These are phyloP conservation scores for Aricia artaxerxes DNA, from an alignment of 2,888 invertebrate genomes.

Conservation along the genomic window DNA sequence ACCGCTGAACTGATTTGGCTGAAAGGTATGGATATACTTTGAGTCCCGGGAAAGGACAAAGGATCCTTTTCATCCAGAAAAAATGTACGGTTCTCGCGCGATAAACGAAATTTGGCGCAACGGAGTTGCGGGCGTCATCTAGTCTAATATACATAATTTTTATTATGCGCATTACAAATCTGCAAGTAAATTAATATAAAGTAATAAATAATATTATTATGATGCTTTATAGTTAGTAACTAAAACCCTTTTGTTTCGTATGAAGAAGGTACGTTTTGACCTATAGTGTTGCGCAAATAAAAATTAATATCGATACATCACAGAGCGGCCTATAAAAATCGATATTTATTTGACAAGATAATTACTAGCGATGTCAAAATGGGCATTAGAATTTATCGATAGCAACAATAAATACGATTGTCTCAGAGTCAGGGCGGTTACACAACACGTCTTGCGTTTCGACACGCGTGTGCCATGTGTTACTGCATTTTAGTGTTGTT, in stretches of 20 bases:
- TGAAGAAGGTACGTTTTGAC: neutral
- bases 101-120: too few relatives aligned
- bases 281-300: neutral
- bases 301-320: neutral
- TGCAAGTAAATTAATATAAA: neutral
- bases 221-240: neutral
- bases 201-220: neutral
- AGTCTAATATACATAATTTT: too few relatives aligned
- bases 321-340: neutral
- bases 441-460: constrained; percentile 47
- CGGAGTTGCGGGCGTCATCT: too few relatives aligned
- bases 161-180: too few relatives aligned
- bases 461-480: constrained; percentile 42
- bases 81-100: too few relatives aligned
- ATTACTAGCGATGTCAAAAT: constrained; percentile 10
- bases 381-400: constrained; percentile 2
- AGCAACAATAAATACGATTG: constrained; percentile 10
- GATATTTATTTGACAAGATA: constrained; percentile 9
- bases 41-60: too few relatives aligned
- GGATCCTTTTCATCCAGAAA: too few relatives aligned
- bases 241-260: neutral
- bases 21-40: too few relatives aligned
- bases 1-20: too few relatives aligned
- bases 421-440: neutral
- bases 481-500: constrained; percentile 41